Conservation (phyloP, 2,888 invertebrate species). For the Drosophila peninsularis region DNA sequence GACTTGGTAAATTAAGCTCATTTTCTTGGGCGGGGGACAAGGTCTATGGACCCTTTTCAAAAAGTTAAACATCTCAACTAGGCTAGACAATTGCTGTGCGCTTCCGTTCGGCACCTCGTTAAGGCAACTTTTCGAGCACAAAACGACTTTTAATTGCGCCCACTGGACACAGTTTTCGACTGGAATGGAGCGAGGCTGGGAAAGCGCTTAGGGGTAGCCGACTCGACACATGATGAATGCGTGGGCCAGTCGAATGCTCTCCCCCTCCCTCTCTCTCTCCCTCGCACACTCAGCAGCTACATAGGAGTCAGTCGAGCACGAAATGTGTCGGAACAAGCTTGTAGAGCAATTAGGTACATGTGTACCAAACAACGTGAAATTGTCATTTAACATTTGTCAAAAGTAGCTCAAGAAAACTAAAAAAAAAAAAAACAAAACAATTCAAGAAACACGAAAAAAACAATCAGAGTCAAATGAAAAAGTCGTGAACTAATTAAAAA, state of each 20-base stretch:
- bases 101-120: conserved; percentile 77
- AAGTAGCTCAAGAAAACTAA: conserved; percentile 4
- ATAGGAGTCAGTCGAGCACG: conserved; percentile 48
- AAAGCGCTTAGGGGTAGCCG: conserved; percentile 8
- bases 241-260: conserved; percentile 26
- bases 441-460: conserved; percentile 3
- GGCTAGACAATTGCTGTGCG: conserved; percentile 40
- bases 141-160: conserved; percentile 74
- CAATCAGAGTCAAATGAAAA: conserved; percentile 28
- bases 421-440: conserved; percentile 4
- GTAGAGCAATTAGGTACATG: conserved; percentile 56
- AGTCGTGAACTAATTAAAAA: conserved; percentile 66
- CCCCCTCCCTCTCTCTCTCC: background rate
- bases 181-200: background rate
- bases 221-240: conserved; percentile 63
- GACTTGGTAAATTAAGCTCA: conserved; percentile 18
- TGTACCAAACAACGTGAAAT: conserved; percentile 49
- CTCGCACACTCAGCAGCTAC: background rate
- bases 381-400: conserved; percentile 67
- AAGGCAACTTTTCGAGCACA: conserved; percentile 54
- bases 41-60: conserved; percentile 16
- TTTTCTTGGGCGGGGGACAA: conserved; percentile 14
- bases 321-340: conserved; percentile 41
- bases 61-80: conserved; percentile 51
- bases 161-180: conserved; percentile 58